phyloP scores from a whole-genome alignment of 2,113 vertebrate genomes.

The Bombycilla garrulus region DNA sequence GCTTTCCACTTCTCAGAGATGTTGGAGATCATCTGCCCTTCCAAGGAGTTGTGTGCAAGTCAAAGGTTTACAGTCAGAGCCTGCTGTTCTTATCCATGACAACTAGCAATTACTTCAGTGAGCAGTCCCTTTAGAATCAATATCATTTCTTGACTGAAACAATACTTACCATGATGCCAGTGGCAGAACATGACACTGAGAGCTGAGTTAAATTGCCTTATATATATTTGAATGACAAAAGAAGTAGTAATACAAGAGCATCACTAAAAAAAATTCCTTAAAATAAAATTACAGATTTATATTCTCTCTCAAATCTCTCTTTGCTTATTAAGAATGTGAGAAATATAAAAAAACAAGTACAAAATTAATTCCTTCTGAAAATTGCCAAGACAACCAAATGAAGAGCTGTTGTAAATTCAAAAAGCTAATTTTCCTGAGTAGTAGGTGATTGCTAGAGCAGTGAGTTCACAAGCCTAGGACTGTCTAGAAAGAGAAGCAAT shows the following conservation, averaged over 20 bases:
- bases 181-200: background rate
- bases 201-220: background rate
- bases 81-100: background rate
- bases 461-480: background rate
- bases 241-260: background rate
- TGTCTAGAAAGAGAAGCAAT: background rate
- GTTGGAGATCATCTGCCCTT: background rate
- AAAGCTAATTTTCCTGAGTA: background rate
- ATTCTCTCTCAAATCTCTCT: background rate
- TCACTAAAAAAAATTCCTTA: background rate
- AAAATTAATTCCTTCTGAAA: background rate
- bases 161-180: background rate
- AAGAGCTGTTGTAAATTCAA: conserved; percentile 4
- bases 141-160: background rate
- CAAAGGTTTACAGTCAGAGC: background rate
- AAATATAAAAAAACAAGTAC: background rate
- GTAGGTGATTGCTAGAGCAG: background rate
- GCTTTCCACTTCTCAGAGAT: background rate
- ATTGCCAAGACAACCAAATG: background rate
- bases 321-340: background rate
- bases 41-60: background rate
- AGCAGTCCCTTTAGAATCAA: background rate
- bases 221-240: background rate
- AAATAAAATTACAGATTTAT: background rate
- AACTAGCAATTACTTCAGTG: background rate